These are phyloP conservation scores for Noctua janthina DNA, from an alignment of 2,888 invertebrate species.

Conservation along the genomic window DNA sequence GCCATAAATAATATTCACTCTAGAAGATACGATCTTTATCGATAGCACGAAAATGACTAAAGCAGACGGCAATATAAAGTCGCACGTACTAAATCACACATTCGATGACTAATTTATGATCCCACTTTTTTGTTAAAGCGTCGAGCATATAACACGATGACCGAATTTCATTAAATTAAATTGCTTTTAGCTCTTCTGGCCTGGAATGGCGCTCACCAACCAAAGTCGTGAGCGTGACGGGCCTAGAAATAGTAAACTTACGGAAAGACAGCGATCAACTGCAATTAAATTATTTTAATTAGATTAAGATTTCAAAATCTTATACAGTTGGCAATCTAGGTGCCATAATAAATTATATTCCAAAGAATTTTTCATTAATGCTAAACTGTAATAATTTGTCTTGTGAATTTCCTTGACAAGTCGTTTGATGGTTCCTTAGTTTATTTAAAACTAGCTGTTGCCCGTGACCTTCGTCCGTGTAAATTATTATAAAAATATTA, in stretches of 20 bases:
- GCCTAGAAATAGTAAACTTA: conserved; percentile 6
- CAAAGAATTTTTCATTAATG: background rate
- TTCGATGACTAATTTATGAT: background rate
- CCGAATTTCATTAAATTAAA: conserved; percentile 11
- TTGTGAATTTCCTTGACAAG: too few species aligned
- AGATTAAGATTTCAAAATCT: background rate
- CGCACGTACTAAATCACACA: background rate
- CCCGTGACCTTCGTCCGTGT: too few species aligned
- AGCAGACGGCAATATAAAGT: background rate
- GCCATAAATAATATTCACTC: background rate
- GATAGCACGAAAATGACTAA: background rate
- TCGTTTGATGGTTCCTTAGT: too few species aligned
- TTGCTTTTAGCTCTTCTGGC: background rate
- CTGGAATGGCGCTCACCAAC: background rate
- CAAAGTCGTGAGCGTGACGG: conserved; percentile 22
- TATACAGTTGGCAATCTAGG: background rate
- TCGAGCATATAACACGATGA: background rate
- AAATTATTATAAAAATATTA: too few species aligned
- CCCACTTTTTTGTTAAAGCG: background rate
- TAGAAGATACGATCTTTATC: background rate
- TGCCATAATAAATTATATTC: background rate
- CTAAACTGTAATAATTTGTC: background rate
- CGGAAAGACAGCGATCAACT: background rate
- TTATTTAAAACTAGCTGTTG: too few species aligned
- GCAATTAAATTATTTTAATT: background rate